These are phyloP conservation scores for Tympanuchus pallidicinctus DNA, from an alignment of 2,113 vertebrate species.

Conservation along the genomic window DNA sequence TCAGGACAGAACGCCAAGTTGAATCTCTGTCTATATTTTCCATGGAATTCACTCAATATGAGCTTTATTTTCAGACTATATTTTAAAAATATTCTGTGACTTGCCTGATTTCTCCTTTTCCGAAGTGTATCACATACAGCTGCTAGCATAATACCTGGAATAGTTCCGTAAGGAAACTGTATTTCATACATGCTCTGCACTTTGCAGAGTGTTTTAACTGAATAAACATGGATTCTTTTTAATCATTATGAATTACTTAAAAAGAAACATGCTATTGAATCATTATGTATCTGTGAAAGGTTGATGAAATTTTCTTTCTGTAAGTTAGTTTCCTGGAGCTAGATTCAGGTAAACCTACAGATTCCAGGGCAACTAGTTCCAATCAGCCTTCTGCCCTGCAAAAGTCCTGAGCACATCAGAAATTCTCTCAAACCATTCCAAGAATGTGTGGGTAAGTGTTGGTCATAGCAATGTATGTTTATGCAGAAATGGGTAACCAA, in stretches of 20 bases:
- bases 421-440: not conserved
- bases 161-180: not conserved
- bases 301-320: not conserved
- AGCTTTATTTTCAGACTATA: not conserved
- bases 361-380: not conserved
- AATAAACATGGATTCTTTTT: not conserved
- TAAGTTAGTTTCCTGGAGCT: not conserved
- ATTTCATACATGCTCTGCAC: not conserved
- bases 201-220: not conserved
- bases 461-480: not conserved
- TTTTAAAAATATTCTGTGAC: not conserved
- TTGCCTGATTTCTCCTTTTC: not conserved
- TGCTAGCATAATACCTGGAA: accelerated
- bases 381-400: not conserved
- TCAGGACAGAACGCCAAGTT: not conserved
- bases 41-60: not conserved
- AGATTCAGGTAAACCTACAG: not conserved
- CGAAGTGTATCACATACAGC: accelerated
- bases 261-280: not conserved
- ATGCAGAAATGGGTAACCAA: not conserved
- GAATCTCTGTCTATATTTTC: not conserved
- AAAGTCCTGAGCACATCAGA: not conserved
- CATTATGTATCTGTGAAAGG: not conserved
- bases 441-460: not conserved
- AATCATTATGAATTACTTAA: not conserved